Evolutionary conservation across 2,113 vertebrate genomes (phyloP).

Genomic region (Oncorhynchus tshawytscha): DNA sequence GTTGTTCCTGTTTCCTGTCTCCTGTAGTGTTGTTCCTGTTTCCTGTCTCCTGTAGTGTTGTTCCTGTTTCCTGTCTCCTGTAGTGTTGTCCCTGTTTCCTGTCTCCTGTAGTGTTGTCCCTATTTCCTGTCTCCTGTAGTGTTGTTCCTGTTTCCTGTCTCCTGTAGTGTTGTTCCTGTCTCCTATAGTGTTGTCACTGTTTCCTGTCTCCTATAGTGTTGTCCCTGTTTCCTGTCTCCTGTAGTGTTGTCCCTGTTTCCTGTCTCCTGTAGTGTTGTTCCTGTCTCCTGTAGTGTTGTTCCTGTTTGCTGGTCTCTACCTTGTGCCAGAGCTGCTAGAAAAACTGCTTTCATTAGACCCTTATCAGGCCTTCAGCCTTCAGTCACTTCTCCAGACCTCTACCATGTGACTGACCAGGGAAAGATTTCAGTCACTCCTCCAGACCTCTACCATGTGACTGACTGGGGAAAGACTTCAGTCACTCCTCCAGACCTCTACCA

Average conservation of each 20-base stretch:
- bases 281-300: slow-evolving; percentile 5
- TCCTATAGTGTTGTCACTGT: neutral
- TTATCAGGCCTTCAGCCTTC: slow-evolving; percentile 34
- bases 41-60: neutral
- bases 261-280: neutral
- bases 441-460: slow-evolving; percentile 37
- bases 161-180: neutral
- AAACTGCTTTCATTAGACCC: slow-evolving; percentile 50
- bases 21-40: slow-evolving; percentile 1
- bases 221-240: neutral
- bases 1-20: neutral
- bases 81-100: too few species aligned
- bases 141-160: slow-evolving; percentile 2
- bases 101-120: slow-evolving; percentile 1
- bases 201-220: slow-evolving; percentile 20
- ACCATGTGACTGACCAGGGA: slow-evolving; percentile 34
- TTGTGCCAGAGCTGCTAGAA: slow-evolving; percentile 39
- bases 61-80: slow-evolving; percentile 3
- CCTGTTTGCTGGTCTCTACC: slow-evolving; percentile 9
- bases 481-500: neutral
- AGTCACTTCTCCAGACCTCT: neutral
- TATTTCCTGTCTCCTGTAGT: neutral
- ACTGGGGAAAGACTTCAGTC: neutral
- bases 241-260: neutral
- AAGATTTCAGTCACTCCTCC: too few species aligned